Base-by-base conservation (phyloP, 2,797 vertebrate species). In the Triplophysa yarkandensis region DNA sequence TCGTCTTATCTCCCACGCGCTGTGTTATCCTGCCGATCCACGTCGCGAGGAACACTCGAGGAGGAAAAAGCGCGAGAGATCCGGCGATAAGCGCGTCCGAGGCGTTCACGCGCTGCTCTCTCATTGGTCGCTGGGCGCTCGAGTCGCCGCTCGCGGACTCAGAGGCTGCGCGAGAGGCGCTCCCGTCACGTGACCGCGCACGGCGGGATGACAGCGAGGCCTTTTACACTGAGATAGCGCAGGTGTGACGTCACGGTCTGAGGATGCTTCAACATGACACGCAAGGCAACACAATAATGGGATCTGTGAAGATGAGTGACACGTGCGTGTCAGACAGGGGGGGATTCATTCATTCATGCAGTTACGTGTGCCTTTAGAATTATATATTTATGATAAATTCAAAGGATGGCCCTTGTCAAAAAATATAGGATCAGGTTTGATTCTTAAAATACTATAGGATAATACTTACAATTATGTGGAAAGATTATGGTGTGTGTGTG, bases 31-130 rank as follows among this genome's bases (percentile, higher is more conserved):
- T 72, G 41, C 60, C 44, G 32, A 48, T 74, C 72, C 72, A 74
- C 72, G 72, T 74, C 72, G 46, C 41, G 52, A 60, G 28, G 39
- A 43, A 43, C 17, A 34, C 16, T 41, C 23, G n/a, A 64, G 34
- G 28, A 17, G 34, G 30, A 46, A 52, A 48, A 32, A n/a, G 4
- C n/a, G n/a, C 8, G 17, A 25, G 27, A 50, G 72, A 67, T 57
- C 52, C 62, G 13, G 63, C 64, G 43, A 66, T 46, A 19, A 30
- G 7, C 39, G 52, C 39, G 50, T 34, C 43, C 34, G 36, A 65
- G 14, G 50, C 71, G 46, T 43, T 32, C 48, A 23, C 27, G 7
- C 36, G 8, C n/a, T 4, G 52, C 10, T 14, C 63, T 36, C 39
- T 58, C 52, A 74, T 74, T 74, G 62, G 72, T 1, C 10, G 52